Evolutionary conservation across 2,888 invertebrate genomes (phyloP), one percentile per base, ranked within the genome.

Genomic region (Synergus japonicus): DNA sequence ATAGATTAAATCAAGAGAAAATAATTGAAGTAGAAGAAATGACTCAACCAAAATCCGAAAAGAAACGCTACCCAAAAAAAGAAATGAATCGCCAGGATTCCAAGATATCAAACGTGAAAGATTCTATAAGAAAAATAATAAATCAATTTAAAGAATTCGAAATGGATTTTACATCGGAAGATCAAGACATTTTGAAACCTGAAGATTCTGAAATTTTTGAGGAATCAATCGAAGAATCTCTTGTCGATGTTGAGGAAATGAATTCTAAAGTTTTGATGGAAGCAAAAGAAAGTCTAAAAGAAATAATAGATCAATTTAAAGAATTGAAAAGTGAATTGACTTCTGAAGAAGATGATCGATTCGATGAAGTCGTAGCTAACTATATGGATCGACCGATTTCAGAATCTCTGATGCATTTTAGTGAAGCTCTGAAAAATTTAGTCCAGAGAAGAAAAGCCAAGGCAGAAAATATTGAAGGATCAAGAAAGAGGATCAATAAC

Each of bases 141-240:
- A 87, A 88, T 81, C 91, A 92, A 79, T 91, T 92, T 80, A 90
- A 88, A 73, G 90, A 91, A 83, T 91, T 92, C 77, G 92, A 92
- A 81, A 88, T 89, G 78, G 86, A 90, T 80, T 88, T 92, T 58
- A 84, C 86, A 9, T 83, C 84, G 2, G 90, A 90, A 54, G 89
- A 60, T 18, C 76, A 76, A 60, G 78, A 76, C 15, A 67, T 29
- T 22, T 49, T 41, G 4, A 79, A 73, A 58, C 9, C 37, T n/a
- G 22, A 49, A 8, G 49, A 89, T 81, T 78, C 78, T 9, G 82
- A 84, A 29, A 78, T 82, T 7, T 76, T 81, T 29, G 84, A 29
- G 29, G 29, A 69, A 69, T 82, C 85, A 12, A 77, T 83, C 43
- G 79, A 85, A 49, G 82, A 85, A 46, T 64, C 58, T 29, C 77